These are phyloP conservation scores for Lycophotia porphyrea DNA, from an alignment of 2,888 invertebrate species.

Conservation along the genomic window DNA sequence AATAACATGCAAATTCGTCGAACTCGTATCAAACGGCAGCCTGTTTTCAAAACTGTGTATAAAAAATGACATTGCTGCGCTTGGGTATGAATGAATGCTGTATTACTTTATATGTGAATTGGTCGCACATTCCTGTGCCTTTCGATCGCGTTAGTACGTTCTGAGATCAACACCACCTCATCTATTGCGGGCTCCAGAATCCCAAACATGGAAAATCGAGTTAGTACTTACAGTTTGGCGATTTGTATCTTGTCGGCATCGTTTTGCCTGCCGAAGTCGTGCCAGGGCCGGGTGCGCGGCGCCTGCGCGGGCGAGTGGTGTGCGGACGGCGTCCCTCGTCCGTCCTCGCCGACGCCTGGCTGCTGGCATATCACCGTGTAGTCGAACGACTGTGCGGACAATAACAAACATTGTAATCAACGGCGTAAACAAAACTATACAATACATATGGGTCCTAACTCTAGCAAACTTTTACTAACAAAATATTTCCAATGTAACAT, in stretches of 20 bases:
- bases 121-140: conserved; percentile 47
- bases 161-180: conserved; percentile 32
- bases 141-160: conserved; percentile 48
- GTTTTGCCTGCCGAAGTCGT: conserved; percentile 98
- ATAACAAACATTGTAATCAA: conserved; percentile 29
- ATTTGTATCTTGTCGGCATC: conserved; percentile 99
- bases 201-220: conserved; percentile 30
- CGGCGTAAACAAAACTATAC: not conserved
- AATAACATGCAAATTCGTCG: conserved; percentile 56
- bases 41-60: conserved; percentile 49
- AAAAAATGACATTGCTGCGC: conserved; percentile 62
- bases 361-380: conserved; percentile 97
- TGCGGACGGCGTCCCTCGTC: conserved; percentile 91
- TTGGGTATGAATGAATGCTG: conserved; percentile 61
- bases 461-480: not conserved
- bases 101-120: conserved; percentile 58
- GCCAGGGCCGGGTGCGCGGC: conserved; percentile 96
- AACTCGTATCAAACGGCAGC: conserved; percentile 47
- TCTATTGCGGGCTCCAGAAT: conserved; percentile 12
- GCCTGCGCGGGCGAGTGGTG: conserved; percentile 91
- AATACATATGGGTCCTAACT: not conserved
- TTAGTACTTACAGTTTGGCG: conserved; percentile 97
- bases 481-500: conserved; percentile 9
- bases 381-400: conserved; percentile 94
- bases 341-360: conserved; percentile 89